Conservation (phyloP, 2,797 vertebrate species). For the Lacerta agilis region DNA sequence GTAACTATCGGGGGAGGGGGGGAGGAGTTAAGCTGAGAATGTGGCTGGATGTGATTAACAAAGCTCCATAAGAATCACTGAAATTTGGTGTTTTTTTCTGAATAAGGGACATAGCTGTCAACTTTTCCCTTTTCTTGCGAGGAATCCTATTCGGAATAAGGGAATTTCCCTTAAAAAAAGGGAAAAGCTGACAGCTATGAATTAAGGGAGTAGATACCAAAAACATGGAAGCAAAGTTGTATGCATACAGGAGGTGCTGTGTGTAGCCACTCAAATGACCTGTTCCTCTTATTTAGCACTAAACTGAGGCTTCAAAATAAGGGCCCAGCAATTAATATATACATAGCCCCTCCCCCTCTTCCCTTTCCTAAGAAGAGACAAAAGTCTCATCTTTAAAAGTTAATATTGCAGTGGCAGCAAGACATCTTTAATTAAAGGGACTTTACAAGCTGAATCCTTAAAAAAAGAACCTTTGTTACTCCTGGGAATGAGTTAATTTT, state of each 20-base stretch:
- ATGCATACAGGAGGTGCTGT: background rate
- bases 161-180: no score
- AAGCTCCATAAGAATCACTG: no score
- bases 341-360: conserved; percentile 24
- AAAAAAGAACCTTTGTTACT: conserved; percentile 56
- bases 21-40: no score
- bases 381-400: conserved; percentile 61
- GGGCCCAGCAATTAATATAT: background rate
- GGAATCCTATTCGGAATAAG: no score
- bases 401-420: conserved; percentile 64
- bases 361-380: conserved; percentile 46
- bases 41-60: no score
- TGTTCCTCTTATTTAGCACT: background rate
- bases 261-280: background rate
- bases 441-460: conserved; percentile 62
- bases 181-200: no score
- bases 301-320: background rate
- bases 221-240: background rate
- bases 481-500: conserved; percentile 73
- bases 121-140: no score
- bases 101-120: no score
- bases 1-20: no score
- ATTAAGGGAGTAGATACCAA: no score
- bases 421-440: conserved; percentile 69
- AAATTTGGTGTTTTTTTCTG: no score